Evolutionary conservation across 2,797 vertebrate genomes (phyloP).

Genomic region (Rhodeus uyekii): DNA sequence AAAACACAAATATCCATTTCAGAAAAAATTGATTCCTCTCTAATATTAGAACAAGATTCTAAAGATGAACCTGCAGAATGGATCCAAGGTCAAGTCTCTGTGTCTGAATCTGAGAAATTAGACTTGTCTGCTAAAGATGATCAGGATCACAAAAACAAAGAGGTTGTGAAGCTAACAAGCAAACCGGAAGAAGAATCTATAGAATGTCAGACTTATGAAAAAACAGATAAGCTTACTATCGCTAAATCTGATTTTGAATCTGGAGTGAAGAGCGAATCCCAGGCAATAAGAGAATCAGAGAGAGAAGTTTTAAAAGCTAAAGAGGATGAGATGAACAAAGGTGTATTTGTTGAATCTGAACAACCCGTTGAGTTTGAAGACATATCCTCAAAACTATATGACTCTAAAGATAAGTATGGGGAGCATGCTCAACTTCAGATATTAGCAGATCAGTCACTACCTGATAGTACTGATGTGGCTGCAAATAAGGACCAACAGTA

Average conservation of each 20-base stretch:
- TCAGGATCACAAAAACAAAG: constrained; percentile 38
- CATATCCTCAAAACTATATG: neutral
- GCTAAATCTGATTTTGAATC: constrained; percentile 6
- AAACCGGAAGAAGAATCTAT: constrained; percentile 7
- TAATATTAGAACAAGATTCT: constrained; percentile 26
- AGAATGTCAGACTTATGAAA: constrained; percentile 10
- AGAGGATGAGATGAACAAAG: constrained; percentile 70
- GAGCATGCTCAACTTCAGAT: constrained; percentile 14
- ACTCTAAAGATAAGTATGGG: constrained; percentile 8
- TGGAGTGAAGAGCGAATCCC: neutral
- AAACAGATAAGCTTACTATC: neutral
- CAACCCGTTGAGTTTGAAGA: constrained; percentile 3
- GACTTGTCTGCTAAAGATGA: constrained; percentile 9
- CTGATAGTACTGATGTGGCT: neutral
- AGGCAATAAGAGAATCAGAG: constrained; percentile 44
- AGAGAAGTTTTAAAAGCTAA: neutral
- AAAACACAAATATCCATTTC: constrained; percentile 22
- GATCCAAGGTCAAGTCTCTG: neutral
- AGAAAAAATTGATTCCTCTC: constrained; percentile 35
- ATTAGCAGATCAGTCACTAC: neutral
- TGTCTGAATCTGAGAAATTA: constrained; percentile 25
- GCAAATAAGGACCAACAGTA: constrained; percentile 41
- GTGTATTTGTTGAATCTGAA: constrained; percentile 10
- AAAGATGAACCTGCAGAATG: constrained; percentile 25
- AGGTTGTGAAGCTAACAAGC: constrained; percentile 26